Evolutionary conservation across 1,140 invertebrate genomes (phyloP), one percentile per base, ranked within the genome.

Genomic region (Listronotus oregonensis): DNA sequence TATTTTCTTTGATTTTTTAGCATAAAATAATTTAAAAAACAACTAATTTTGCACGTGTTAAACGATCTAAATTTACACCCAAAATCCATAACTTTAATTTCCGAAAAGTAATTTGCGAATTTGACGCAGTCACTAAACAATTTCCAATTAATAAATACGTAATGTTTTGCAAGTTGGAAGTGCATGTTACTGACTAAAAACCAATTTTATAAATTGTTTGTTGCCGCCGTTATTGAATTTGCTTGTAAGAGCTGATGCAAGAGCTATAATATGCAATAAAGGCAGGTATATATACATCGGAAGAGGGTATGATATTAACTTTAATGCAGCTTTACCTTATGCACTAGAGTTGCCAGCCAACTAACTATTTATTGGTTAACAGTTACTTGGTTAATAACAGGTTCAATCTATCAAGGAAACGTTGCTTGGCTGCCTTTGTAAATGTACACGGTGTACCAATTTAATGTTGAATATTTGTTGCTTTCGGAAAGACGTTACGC

Each of bases 201-300:
- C 18, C 55, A 39, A 57, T 34, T 55, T 55, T 39, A 40, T 15
- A 57, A 57, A 57, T 57, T 57, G 42, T 57, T 57, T 57, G 55
- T 46, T 43, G 21, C 31, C 21, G 42, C 12, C 42, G 40, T 44
- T 44, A 57, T 57, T 57, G 55, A 57, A 57, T 57, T 57, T 57
- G 55, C 55, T 44, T 32, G 55, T 21, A n/a, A n/a, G 42, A 57
- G 43, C 40, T 57, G 27, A 39, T 43, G 55, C 31, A 57, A 57
- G 14, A 57, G 21, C 55, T 57, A 46, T 57, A 57, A 57, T 57
- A 57, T 32, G 31, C 43, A 44, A 57, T 57, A 43, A 57, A 46
- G 42, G 40, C 32, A 57, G 55, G 17, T 21, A 57, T 57, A 57
- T 57, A 57, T 40, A 46, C 43, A 31, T 57, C 42, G 17, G 40